Conservation (phyloP, 2,113 vertebrate species). For the Bos taurus region ARS-UCD2.0 NC_037354.1:8934001-8934500, state of each 20-base stretch:
- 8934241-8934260: not conserved
- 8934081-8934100: not conserved
- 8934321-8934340: not conserved
- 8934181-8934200: not conserved
- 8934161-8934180: not conserved
- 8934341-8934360: not conserved
- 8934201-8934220: not conserved
- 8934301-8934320: not conserved
- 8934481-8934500: not conserved
- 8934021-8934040: not conserved
- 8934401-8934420: no score
- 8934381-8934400: not conserved
- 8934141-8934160: not conserved
- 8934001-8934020: not conserved
- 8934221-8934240: not conserved
- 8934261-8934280: not conserved
- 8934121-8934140: no score
- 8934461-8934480: not conserved
- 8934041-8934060: not conserved
- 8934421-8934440: no score
- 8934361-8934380: fast-evolving
- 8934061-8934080: not conserved
- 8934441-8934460: fast-evolving
- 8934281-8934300: no score
- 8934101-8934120: not conserved